Conservation (phyloP, 1,140 invertebrate species). For the Lethrus apterus region DNA sequence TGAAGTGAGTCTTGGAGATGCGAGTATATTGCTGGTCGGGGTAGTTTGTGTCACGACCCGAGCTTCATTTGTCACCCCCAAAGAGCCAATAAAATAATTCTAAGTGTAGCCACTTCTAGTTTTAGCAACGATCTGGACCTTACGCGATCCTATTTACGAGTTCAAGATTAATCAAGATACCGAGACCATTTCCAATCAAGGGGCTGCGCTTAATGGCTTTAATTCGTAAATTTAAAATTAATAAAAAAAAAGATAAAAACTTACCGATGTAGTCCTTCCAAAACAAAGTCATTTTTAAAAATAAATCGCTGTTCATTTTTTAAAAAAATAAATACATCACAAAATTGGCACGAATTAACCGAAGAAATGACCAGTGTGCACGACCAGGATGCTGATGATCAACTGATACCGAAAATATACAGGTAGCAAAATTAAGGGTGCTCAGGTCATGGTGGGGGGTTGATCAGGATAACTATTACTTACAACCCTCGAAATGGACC, state of each 20-base stretch:
- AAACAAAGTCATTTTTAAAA: constrained; percentile 21
- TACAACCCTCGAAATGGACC: constrained; percentile 22
- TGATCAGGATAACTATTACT: constrained; percentile 21
- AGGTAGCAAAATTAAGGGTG: constrained; percentile 27
- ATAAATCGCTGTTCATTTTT: constrained; percentile 17
- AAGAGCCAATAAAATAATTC: constrained; percentile 32
- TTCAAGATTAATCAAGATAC: constrained; percentile 23
- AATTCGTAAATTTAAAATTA: too few species aligned
- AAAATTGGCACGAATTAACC: too few species aligned
- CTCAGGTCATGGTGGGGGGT: constrained; percentile 16
- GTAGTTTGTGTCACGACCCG: constrained; percentile 32
- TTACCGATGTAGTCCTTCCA: constrained; percentile 22
- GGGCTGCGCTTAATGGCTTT: constrained; percentile 25
- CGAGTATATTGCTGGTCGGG: constrained; percentile 16
- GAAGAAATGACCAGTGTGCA: too few species aligned
- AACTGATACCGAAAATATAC: constrained; percentile 22
- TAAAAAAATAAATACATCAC: background rate
- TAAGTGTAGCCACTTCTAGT: constrained; percentile 26
- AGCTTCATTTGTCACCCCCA: constrained; percentile 30
- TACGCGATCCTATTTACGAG: constrained; percentile 25
- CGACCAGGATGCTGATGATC: constrained; percentile 22
- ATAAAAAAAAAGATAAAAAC: constrained; percentile 2
- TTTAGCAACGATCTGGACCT: constrained; percentile 24
- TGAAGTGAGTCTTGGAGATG: background rate
- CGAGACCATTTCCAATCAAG: constrained; percentile 28